Base-by-base conservation (phyloP, 53 echinoderm and acorn worm species). In the Antedon mediterranea region DNA sequence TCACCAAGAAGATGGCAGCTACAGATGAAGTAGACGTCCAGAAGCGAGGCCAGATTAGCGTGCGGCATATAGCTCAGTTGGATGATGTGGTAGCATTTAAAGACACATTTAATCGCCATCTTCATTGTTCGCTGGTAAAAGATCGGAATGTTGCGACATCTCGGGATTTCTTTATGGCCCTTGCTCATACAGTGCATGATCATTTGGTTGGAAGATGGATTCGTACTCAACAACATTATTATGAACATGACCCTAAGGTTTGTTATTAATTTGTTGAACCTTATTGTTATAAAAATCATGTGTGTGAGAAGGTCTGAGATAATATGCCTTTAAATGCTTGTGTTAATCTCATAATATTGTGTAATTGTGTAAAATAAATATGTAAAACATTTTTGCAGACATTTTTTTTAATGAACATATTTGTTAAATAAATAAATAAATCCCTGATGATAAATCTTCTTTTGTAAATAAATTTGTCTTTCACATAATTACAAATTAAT, bases 181-280 rank as follows among this genome's bases (percentile, higher is more conserved):
- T 76, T 28, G 76, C 76, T 0, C 76, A 76, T n/a, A 76, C 76
- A 7, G 76, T 76, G 23, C 76, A 34, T 26, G 76, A 76, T n/a
- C 76, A 76, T 5, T 34, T 76, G 28, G 71, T 95, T 13, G 86
- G 92, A n/a, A 87, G 95, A 42, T 95, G 95, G 95, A 95, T 95
- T 41, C 85, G 95, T 73, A 95, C 95, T 11, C 95, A 95, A 82
- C 95, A 95, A 85, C 89, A 95, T 85, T 92, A 95, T 70, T 95
- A 95, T 81, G 94, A 95, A 72, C 90, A 89, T 43, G 95, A 95
- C 82, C 95, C 95, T 43, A 95, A 95, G 95, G 95, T 93, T 76
- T 57, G 57, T 57, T 41, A 15, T 57, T 18, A 15, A 57, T 57
- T 15, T 57, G 20, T 57, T 18, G 23, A 57, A 37, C 11, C 37